Evolutionary conservation across 2,113 vertebrate species (phyloP).

Genomic region (Muntiacus reevesi): DNA sequence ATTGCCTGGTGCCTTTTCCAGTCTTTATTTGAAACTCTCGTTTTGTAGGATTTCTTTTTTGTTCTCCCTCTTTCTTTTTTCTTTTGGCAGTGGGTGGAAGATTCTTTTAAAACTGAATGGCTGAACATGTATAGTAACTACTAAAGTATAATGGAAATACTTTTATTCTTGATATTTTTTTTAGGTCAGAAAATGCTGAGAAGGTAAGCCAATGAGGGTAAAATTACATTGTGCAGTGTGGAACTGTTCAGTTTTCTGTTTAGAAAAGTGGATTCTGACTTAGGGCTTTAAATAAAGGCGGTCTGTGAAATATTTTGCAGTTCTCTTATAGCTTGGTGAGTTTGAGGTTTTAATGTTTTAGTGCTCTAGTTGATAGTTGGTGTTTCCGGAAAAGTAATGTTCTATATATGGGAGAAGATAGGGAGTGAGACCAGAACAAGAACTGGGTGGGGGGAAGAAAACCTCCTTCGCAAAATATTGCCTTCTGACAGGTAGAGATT

Average conservation of each 20-base stretch:
- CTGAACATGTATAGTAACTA: slow-evolving; percentile 4
- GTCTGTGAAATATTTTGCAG: slow-evolving; percentile 31
- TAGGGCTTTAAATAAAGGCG: slow-evolving; percentile 33
- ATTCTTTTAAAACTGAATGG: slow-evolving; percentile 44
- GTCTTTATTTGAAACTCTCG: slow-evolving; percentile 74
- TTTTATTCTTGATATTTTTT: background rate
- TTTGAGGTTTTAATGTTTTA: background rate
- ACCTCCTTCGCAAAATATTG: background rate
- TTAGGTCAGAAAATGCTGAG: slow-evolving; percentile 34
- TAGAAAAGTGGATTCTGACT: background rate
- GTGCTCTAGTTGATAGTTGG: background rate
- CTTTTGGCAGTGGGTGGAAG: slow-evolving; percentile 50
- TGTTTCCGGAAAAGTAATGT: background rate
- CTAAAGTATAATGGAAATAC: slow-evolving; percentile 7
- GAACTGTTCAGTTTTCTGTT: slow-evolving; percentile 48
- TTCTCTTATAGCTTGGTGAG: slow-evolving; percentile 12
- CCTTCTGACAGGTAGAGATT: background rate
- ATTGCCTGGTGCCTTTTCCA: slow-evolving; percentile 81
- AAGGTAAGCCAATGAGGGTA: slow-evolving; percentile 68
- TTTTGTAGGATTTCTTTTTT: slow-evolving; percentile 57
- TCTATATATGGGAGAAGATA: background rate
- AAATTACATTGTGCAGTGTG: background rate
- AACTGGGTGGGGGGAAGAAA: background rate
- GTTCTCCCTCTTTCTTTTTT: background rate
- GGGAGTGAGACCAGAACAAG: background rate